Conservation (phyloP, 2,113 vertebrate genomes). For the Strigops habroptila region DNA sequence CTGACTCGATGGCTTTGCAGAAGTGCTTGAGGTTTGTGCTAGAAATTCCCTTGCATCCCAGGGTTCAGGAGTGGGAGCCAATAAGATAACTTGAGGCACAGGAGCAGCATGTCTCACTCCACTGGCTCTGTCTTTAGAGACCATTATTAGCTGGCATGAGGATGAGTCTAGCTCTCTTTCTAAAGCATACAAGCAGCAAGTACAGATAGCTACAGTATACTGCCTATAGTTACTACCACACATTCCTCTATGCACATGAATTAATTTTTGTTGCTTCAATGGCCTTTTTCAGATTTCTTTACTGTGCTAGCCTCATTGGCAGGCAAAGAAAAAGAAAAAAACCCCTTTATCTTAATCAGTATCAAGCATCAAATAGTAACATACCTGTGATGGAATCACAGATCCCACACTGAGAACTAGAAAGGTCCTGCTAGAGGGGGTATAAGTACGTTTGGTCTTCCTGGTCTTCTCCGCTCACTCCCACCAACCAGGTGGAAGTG, state of each 20-base stretch:
- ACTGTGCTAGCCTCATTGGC: neutral
- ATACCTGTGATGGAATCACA: neutral
- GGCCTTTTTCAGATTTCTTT: neutral
- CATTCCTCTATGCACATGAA: neutral
- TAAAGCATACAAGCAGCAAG: neutral
- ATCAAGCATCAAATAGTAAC: neutral
- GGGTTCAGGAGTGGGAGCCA: conserved; percentile 61
- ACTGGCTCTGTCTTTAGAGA: conserved; percentile 59
- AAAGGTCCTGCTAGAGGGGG: neutral
- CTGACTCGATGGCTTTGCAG: conserved; percentile 64
- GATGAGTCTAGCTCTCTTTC: neutral
- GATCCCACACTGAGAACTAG: neutral
- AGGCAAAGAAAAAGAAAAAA: neutral
- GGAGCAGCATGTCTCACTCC: conserved; percentile 57
- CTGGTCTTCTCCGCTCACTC: neutral
- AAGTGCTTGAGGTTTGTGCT: conserved; percentile 62
- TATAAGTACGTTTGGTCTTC: neutral
- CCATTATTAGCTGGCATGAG: conserved; percentile 7
- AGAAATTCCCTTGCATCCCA: conserved; percentile 65
- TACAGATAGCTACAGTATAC: neutral
- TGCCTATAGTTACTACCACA: neutral
- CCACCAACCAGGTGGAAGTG: neutral
- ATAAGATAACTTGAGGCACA: conserved; percentile 60
- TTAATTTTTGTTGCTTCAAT: neutral
- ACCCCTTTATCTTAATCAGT: neutral